These are phyloP conservation scores for Ophion ellenae DNA, from an alignment of 2,888 invertebrate species.

Conservation along the genomic window DNA sequence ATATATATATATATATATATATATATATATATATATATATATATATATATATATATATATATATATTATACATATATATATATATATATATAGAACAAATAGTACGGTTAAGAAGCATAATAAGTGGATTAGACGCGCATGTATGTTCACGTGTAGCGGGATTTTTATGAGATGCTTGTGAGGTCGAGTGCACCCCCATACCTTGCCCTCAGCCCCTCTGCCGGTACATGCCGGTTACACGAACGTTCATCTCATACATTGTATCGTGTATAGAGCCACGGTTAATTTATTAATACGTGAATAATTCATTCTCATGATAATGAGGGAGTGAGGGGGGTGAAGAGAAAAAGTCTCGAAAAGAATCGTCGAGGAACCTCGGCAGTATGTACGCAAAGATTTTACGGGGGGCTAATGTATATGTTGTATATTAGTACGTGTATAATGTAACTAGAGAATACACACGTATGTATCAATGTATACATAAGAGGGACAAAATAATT, in stretches of 20 bases:
- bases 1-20: too few relatives aligned
- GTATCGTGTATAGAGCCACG: constrained; percentile 3
- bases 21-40: too few relatives aligned
- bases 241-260: not conserved
- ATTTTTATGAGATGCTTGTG: constrained; percentile 59
- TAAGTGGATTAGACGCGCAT: constrained; percentile 56
- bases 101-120: constrained; percentile 58
- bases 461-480: too few relatives aligned
- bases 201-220: constrained; percentile 16
- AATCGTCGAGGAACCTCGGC: too few relatives aligned
- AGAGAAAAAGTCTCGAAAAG: not conserved
- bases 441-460: too few relatives aligned
- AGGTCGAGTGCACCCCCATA: constrained; percentile 64
- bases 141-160: constrained; percentile 23
- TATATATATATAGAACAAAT: constrained; percentile 20
- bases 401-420: too few relatives aligned
- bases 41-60: too few relatives aligned
- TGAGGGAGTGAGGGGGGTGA: not conserved
- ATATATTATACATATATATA: too few relatives aligned
- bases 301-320: constrained; percentile 16
- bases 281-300: constrained; percentile 10
- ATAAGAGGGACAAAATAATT: not conserved
- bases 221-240: constrained; percentile 3
- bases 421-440: too few relatives aligned
- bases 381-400: not conserved